Evolutionary conservation across 2,888 invertebrate species (phyloP).

Genomic region (Microplitis manilae): DNA sequence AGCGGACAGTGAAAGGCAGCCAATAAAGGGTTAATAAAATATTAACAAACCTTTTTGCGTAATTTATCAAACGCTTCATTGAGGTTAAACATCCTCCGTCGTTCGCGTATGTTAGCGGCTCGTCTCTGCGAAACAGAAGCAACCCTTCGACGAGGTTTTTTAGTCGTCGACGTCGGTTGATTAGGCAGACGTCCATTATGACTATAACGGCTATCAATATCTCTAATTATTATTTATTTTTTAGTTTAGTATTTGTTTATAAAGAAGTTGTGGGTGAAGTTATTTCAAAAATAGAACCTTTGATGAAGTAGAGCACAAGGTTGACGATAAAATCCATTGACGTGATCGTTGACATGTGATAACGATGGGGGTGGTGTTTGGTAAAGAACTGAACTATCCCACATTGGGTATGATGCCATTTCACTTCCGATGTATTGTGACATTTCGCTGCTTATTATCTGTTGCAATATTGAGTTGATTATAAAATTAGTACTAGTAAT

Average conservation of each 20-base stretch:
- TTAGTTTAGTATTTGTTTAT: neutral
- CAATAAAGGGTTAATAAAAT: neutral
- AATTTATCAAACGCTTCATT: conserved; percentile 97
- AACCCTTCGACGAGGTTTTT: conserved; percentile 89
- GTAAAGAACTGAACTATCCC: conserved; percentile 69
- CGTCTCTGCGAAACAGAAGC: conserved; percentile 92
- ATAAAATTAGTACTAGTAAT: neutral
- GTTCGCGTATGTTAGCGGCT: conserved; percentile 93
- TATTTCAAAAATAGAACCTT: conserved; percentile 56
- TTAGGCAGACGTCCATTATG: conserved; percentile 66
- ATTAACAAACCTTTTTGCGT: conserved; percentile 80
- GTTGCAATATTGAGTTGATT: conserved; percentile 15
- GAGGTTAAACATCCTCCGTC: conserved; percentile 94
- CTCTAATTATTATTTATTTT: neutral
- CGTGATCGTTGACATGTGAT: conserved; percentile 65
- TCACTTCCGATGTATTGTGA: conserved; percentile 68
- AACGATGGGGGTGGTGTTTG: conserved; percentile 62
- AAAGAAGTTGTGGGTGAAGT: conserved; percentile 8
- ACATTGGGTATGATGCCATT: conserved; percentile 66
- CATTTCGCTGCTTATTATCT: conserved; percentile 61
- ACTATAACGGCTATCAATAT: conserved; percentile 61
- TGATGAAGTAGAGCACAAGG: conserved; percentile 68
- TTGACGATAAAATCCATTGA: conserved; percentile 67
- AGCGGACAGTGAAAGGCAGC: neutral
- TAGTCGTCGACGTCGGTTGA: conserved; percentile 71